These are phyloP conservation scores for Leptocoma aspasia DNA, from an alignment of 2,113 vertebrate species.

Conservation along the genomic window DNA sequence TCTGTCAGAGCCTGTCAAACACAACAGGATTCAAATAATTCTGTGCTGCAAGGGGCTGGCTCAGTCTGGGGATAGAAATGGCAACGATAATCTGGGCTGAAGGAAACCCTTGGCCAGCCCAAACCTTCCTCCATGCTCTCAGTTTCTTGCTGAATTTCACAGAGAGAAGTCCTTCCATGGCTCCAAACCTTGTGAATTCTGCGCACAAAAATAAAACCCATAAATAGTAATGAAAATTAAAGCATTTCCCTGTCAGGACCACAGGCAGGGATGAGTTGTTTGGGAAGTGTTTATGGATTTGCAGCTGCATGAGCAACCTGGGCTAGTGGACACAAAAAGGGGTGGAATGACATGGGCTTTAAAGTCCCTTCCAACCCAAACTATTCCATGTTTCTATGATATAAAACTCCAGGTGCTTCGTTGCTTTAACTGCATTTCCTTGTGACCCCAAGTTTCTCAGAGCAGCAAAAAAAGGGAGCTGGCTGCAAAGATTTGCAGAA, in stretches of 20 bases:
- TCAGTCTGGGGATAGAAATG: not conserved
- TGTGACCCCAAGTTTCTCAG: not conserved
- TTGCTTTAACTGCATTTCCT: not conserved
- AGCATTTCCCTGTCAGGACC: not conserved
- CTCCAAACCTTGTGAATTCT: not conserved
- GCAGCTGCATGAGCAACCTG: not conserved
- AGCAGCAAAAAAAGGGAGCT: not conserved
- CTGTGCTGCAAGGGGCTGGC: not conserved
- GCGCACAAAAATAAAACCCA: not conserved
- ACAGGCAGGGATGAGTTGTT: accelerated
- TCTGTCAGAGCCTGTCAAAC: not conserved
- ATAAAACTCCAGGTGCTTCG: not conserved
- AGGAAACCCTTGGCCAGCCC: not conserved
- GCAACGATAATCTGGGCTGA: not conserved
- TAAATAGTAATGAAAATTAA: not conserved
- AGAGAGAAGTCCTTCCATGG: not conserved
- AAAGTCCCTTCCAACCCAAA: not conserved
- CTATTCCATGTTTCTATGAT: not conserved
- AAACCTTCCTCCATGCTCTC: not conserved
- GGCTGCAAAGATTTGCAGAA: not conserved
- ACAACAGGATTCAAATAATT: not conserved
- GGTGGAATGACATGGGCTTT: not conserved
- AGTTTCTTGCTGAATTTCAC: not conserved
- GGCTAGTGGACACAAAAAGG: not conserved
- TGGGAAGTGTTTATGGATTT: not conserved